Evolutionary conservation across 2,888 invertebrate genomes (phyloP), one percentile per base, ranked within the genome.

Genomic region (Platerodrilus igneus): DNA sequence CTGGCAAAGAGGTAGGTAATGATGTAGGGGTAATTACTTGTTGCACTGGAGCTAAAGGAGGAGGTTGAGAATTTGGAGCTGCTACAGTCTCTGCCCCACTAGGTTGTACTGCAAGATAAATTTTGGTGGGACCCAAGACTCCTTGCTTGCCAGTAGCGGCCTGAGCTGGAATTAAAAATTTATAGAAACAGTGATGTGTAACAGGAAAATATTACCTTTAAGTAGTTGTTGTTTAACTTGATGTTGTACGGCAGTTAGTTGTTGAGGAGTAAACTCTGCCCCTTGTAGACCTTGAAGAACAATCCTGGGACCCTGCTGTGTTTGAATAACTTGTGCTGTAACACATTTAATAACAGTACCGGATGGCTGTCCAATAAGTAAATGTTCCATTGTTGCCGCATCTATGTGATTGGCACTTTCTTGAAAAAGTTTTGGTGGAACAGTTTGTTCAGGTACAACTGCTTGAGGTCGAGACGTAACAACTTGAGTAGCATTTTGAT

Each of bases 221-320:
- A 89, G 70, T 33, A 90, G 68, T 62, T 91, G 90, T 57, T 89
- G 88, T 64, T 90, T 90, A 10, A 91, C 89, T 73, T 91, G 90
- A 52, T 88, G 86, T 58, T 91, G 89, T 1, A 91, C 86, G 41
- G 87, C 75, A 3, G 83, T 79, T 52, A 90, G 65, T 64, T 91
- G 90, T 49, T 86, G 85, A 1, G 81, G 83, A 0, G 88, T 84
- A 50, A 91, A 81, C 50, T 87, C 84, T 43, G 86, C 83, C 0
- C 88, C 87, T 50, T 87, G 85, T 15, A 90, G 69, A 6, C 90
- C 90, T 64, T 90, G 89, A 35, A 91, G 67, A 7, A 91, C 86
- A 52, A 91, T 90, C 54, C 88, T 78, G 3, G 90, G 89, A 0
- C 90, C 89, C 55, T 85, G 84, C 39, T 79, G 80, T 0, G 89